Percentiles rank a stretch among this genome's conserved stretches.
phyloP scores from a whole-genome alignment of 2,888 invertebrate species.

The Rapana venosa region DNA sequence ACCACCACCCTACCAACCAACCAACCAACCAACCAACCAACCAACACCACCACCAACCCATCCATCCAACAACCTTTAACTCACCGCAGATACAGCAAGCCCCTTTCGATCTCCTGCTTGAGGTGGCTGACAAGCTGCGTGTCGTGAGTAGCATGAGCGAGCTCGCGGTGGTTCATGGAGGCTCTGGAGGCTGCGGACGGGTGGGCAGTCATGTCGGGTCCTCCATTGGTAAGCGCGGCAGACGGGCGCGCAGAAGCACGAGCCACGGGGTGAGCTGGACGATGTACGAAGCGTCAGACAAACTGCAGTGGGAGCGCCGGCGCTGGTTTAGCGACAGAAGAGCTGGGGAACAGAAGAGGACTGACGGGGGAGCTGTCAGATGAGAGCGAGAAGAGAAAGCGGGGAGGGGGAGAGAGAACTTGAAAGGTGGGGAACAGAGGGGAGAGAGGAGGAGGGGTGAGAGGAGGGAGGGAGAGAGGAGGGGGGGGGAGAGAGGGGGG shows the following conservation, averaged over 20 bases:
- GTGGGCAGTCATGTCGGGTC: no score
- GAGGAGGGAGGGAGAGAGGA: not conserved
- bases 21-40: no score
- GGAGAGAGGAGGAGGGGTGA: not conserved
- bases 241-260: no score
- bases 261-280: no score
- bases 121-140: not conserved
- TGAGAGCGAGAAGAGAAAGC: no score
- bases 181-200: no score
- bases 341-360: not conserved
- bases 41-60: not conserved
- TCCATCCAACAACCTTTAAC: not conserved
- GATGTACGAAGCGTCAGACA: not conserved
- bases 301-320: no score
- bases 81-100: not conserved
- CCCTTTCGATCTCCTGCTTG: not conserved
- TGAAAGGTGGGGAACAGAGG: no score
- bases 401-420: not conserved
- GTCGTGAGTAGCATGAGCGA: not conserved
- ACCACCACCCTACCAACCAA: no score
- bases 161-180: no score
- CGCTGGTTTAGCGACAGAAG: not conserved
- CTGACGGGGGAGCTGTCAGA: constrained; percentile 16
- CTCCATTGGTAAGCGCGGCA: no score
- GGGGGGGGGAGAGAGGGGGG: not conserved